A percentile compares a stretch with the other conserved stretches of the same genome.
phyloP scores from a whole-genome alignment of 2,797 vertebrate genomes.

The Rhodeus uyekii region DNA sequence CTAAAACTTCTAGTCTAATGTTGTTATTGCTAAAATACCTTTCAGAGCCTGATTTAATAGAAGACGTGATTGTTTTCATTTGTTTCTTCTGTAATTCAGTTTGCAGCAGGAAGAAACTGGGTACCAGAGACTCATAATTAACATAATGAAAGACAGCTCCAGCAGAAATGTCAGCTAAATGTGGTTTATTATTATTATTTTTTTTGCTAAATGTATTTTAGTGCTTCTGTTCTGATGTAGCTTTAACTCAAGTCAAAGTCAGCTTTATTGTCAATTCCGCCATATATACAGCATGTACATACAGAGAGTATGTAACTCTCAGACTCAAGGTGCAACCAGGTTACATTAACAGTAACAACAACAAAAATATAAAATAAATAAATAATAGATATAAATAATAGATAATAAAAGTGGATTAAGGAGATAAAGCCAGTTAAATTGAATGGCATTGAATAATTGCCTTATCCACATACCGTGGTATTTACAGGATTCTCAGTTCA shows the following conservation, averaged over 20 bases:
- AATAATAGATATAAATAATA: no score
- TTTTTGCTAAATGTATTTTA: slow-evolving; percentile 8
- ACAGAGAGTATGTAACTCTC: no score
- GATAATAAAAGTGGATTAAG: no score
- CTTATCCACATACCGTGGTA: not conserved
- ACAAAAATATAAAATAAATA: no score
- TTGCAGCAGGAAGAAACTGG: slow-evolving; percentile 16
- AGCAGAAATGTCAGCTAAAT: slow-evolving; percentile 6
- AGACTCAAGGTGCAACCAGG: no score
- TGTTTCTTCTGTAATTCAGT: slow-evolving; percentile 14
- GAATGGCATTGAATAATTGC: not conserved
- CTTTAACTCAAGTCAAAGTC: no score
- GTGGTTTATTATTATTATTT: slow-evolving; percentile 1
- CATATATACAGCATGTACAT: no score
- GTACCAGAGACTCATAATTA: slow-evolving; percentile 15
- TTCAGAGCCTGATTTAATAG: not conserved
- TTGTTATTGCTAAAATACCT: not conserved
- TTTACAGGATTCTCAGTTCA: not conserved
- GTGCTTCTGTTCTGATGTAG: not conserved
- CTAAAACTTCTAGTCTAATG: not conserved
- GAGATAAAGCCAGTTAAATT: not conserved
- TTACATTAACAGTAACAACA: no score
- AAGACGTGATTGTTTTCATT: not conserved
- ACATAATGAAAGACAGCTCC: not conserved
- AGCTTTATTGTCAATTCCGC: no score